Conservation (phyloP, 2,113 vertebrate genomes). For the Labeo rohita region DNA sequence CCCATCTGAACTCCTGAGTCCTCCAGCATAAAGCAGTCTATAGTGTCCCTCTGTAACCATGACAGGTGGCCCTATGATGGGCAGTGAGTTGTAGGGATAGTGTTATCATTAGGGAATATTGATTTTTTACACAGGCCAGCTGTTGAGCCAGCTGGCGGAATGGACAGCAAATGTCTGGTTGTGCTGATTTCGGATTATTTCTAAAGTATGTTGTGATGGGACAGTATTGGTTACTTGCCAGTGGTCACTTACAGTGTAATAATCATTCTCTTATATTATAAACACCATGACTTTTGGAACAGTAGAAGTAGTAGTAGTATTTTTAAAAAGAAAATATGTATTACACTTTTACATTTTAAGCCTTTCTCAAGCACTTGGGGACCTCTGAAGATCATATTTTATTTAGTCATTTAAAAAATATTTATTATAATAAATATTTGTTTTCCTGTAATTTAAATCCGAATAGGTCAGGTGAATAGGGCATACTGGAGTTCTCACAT, state of each 20-base stretch:
- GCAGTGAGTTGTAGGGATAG: slow-evolving; percentile 39
- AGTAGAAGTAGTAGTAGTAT: neutral
- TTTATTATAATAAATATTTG: no score
- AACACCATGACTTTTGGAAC: neutral
- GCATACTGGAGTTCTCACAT: neutral
- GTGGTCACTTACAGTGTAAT: neutral
- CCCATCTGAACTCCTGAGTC: neutral
- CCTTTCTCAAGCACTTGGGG: neutral
- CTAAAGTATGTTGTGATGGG: neutral
- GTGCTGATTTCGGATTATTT: neutral
- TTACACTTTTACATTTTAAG: neutral
- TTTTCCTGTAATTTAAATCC: neutral
- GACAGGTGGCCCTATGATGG: slow-evolving; percentile 48
- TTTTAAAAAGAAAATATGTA: neutral
- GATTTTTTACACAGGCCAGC: slow-evolving; percentile 31
- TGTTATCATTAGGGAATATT: slow-evolving; percentile 25
- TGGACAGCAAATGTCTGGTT: neutral
- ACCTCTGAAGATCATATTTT: neutral
- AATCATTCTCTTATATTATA: neutral
- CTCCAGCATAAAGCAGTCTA: neutral
- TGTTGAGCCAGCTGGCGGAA: slow-evolving; percentile 10
- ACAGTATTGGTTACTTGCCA: neutral
- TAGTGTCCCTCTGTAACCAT: slow-evolving; percentile 3
- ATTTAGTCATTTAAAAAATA: neutral
- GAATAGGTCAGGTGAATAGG: neutral